phyloP scores from a whole-genome alignment of 2,113 vertebrate species.

The Oreocharis arfaki region DNA sequence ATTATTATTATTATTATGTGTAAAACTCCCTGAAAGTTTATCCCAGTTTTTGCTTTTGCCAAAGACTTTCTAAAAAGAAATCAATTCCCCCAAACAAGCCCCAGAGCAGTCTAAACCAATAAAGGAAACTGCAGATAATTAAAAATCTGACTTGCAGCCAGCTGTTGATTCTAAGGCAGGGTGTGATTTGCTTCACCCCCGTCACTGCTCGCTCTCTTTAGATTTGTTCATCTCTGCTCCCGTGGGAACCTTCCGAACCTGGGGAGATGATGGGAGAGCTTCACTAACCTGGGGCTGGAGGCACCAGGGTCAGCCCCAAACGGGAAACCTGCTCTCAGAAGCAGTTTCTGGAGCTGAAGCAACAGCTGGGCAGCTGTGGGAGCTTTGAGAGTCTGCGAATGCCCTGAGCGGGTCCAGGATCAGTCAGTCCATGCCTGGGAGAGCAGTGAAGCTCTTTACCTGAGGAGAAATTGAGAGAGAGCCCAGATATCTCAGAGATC shows the following conservation, averaged over 20 bases:
- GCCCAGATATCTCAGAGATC: no score
- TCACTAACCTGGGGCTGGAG: neutral
- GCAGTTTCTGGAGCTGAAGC: neutral
- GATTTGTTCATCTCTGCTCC: neutral
- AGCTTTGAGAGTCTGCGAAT: neutral
- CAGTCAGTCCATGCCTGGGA: neutral
- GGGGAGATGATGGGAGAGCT: neutral
- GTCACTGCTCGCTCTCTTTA: neutral
- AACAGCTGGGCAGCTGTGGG: neutral
- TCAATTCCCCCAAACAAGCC: neutral
- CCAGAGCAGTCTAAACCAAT: neutral
- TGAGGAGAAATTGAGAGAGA: accelerated
- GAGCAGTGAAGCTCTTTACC: neutral
- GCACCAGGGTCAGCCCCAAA: neutral
- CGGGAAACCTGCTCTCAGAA: neutral
- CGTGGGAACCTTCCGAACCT: neutral
- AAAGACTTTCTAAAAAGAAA: neutral
- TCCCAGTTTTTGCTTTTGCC: neutral
- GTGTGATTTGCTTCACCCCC: neutral
- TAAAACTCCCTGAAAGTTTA: neutral
- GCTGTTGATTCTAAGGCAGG: neutral
- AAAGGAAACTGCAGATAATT: neutral
- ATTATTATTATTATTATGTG: no score
- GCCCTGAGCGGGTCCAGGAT: neutral
- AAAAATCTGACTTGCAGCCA: neutral